These are phyloP conservation scores for Petrolisthes manimaculis DNA, from an alignment of 2,888 invertebrate genomes.

Conservation along the genomic window DNA sequence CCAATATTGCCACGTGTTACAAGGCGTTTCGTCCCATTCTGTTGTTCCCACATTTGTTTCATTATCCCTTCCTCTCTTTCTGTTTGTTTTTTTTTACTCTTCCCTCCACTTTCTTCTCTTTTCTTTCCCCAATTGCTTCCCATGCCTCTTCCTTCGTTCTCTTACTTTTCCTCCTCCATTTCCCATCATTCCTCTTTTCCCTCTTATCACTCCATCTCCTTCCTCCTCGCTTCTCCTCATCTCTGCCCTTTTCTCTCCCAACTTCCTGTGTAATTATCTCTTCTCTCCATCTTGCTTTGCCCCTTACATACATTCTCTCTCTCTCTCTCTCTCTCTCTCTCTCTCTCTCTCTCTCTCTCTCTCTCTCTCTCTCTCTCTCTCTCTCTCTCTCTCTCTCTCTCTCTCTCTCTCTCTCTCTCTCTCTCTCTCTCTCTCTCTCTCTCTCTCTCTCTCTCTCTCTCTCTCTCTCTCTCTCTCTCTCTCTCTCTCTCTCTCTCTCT, in stretches of 20 bases:
- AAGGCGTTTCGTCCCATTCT: too few species aligned
- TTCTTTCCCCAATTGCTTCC: not conserved
- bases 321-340: constrained; percentile 29
- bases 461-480: not conserved
- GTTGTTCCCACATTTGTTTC: not conserved
- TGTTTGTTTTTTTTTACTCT: not conserved
- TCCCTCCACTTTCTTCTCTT: not conserved
- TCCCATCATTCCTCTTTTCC: too few species aligned
- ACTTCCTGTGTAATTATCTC: not conserved
- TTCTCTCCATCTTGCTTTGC: not conserved
- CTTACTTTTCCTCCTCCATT: not conserved
- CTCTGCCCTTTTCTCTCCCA: not conserved
- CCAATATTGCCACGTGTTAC: too few species aligned
- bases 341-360: constrained; percentile 30
- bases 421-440: not conserved
- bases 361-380: constrained; percentile 33
- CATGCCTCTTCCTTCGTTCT: not conserved
- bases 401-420: not conserved
- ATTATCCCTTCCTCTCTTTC: not conserved
- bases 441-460: not conserved
- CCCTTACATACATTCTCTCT: not conserved
- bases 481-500: not conserved
- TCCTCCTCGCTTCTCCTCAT: not conserved
- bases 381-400: not conserved
- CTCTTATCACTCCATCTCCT: too few species aligned